phyloP scores from a whole-genome alignment of 1,140 invertebrate genomes.

The Anthonomus grandis region DNA sequence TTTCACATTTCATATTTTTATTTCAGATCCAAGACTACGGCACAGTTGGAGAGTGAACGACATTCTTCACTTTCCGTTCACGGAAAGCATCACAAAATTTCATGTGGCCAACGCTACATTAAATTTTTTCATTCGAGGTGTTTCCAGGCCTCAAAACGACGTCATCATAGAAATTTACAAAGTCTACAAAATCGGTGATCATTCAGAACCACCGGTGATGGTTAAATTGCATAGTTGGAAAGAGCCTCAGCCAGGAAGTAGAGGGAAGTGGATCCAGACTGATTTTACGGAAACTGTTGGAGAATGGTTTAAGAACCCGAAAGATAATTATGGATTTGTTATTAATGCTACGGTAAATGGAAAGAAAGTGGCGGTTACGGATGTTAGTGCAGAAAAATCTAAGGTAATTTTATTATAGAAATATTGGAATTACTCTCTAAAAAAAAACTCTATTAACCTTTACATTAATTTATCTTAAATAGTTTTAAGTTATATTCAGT shows the following conservation, averaged over 20 bases:
- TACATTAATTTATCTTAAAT: too few species aligned
- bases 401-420: slow-evolving; percentile 36
- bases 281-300: slow-evolving; percentile 73
- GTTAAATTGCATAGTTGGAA: slow-evolving; percentile 32
- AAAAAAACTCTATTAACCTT: too few species aligned
- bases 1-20: too few species aligned
- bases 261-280: slow-evolving; percentile 68
- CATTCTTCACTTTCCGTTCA: slow-evolving; percentile 53
- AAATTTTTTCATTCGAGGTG: slow-evolving; percentile 50
- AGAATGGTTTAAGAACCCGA: slow-evolving; percentile 70
- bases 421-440: too few species aligned
- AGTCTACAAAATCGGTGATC: slow-evolving; percentile 35
- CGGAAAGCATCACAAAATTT: slow-evolving; percentile 50
- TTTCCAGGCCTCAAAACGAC: slow-evolving; percentile 17
- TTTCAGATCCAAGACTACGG: slow-evolving; percentile 49
- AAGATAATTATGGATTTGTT: slow-evolving; percentile 70
- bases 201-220: slow-evolving; percentile 32
- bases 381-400: slow-evolving; percentile 35
- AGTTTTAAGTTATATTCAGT: too few species aligned
- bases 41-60: slow-evolving; percentile 46
- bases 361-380: slow-evolving; percentile 39
- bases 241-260: slow-evolving; percentile 42
- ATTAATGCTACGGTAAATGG: slow-evolving; percentile 60
- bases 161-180: slow-evolving; percentile 41
- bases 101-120: slow-evolving; percentile 52